phyloP scores from a whole-genome alignment of 2,888 invertebrate species.

The Tanytarsus gracilentus region DNA sequence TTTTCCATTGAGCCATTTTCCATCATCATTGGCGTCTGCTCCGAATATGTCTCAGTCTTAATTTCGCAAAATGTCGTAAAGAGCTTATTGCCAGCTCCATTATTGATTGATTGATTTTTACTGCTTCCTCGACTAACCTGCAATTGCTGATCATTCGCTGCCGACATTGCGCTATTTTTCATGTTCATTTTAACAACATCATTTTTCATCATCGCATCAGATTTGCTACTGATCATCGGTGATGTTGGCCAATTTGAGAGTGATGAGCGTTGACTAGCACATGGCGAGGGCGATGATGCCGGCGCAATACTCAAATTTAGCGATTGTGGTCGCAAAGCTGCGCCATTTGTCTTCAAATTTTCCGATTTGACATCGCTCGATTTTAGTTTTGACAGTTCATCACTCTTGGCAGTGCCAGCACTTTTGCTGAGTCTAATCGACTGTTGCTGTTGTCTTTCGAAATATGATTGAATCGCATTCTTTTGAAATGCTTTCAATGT shows the following conservation, averaged over 20 bases:
- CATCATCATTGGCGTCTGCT: background rate
- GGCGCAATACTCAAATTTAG: background rate
- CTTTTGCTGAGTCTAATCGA: conserved; percentile 14
- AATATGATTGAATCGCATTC: conserved; percentile 70
- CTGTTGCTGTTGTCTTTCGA: conserved; percentile 56
- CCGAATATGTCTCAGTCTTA: conserved; percentile 21
- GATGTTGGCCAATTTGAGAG: conserved; percentile 5
- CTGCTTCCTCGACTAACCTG: background rate
- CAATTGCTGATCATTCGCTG: conserved; percentile 3
- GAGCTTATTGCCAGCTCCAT: too few species aligned
- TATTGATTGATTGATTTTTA: conserved; percentile 16
- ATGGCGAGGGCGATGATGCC: background rate
- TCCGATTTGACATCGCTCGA: background rate
- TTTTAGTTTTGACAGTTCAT: conserved; percentile 1
- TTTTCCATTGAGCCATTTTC: conserved; percentile 33
- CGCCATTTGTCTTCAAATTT: background rate
- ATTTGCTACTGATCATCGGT: conserved; percentile 8
- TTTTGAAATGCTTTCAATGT: conserved; percentile 74
- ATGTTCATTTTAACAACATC: conserved; percentile 19
- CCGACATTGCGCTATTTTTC: conserved; percentile 18
- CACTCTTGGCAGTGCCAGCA: background rate
- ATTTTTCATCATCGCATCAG: conserved; percentile 13
- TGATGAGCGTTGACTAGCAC: conserved; percentile 5
- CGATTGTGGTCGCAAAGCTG: background rate
- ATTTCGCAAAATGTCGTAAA: conserved; percentile 25